Percentiles rank a stretch among this genome's conserved stretches.
Evolutionary conservation across 2,888 invertebrate genomes (phyloP).

Genomic region (Xestia c-nigrum): DNA sequence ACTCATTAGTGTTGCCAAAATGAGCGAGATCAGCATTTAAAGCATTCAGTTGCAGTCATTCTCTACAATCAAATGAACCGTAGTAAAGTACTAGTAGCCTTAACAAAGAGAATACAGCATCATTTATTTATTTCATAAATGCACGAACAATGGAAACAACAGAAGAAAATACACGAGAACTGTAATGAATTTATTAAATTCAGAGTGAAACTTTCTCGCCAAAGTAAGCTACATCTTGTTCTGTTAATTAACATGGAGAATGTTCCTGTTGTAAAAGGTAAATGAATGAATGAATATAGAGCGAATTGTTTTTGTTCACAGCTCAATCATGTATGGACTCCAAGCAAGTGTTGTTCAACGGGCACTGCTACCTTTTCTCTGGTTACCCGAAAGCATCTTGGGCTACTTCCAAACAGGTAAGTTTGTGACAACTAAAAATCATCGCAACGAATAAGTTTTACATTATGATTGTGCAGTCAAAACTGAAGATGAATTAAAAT

Average conservation of each 20-base stretch:
- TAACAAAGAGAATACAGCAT: conserved; percentile 16
- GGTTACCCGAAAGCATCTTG: conserved; percentile 95
- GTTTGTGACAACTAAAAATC: not conserved
- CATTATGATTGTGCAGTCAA: not conserved
- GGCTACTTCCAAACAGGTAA: conserved; percentile 86
- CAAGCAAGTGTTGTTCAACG: conserved; percentile 92
- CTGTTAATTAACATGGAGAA: conserved; percentile 25
- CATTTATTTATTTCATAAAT: conserved; percentile 37
- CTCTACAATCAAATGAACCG: not conserved
- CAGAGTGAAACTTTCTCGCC: conserved; percentile 17
- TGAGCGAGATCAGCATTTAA: not conserved
- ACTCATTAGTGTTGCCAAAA: conserved; percentile 10
- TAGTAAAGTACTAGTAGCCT: not conserved
- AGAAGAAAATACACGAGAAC: conserved; percentile 18
- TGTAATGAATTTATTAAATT: conserved; percentile 50
- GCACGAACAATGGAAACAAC: conserved; percentile 20
- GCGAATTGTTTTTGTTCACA: conserved; percentile 76
- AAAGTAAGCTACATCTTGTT: conserved; percentile 22
- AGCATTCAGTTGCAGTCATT: not conserved
- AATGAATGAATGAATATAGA: conserved; percentile 13
- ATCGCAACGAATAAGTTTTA: not conserved
- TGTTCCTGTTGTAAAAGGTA: conserved; percentile 13
- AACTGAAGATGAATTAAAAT: not conserved
- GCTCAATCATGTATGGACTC: conserved; percentile 93
- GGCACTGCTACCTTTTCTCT: conserved; percentile 94